Conservation (phyloP, 2,888 invertebrate species). For the Plebejus melissa region DNA sequence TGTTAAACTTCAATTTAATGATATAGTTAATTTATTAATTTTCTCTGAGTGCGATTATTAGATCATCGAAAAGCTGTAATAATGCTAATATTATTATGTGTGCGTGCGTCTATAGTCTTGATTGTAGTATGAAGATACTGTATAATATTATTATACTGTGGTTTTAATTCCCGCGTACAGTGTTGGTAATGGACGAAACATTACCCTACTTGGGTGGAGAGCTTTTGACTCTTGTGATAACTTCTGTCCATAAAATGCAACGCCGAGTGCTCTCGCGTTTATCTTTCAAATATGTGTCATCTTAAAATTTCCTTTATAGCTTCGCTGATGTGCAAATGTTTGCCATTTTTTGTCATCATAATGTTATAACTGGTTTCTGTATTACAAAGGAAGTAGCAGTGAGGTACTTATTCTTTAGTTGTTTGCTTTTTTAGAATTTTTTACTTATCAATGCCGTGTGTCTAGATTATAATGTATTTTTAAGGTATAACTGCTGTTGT, state of each 20-base stretch:
- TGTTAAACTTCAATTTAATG: no score
- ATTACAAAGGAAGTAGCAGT: not conserved
- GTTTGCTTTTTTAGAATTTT: no score
- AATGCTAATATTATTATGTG: no score
- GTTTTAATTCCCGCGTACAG: conserved; percentile 55
- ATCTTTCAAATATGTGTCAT: conserved; percentile 26
- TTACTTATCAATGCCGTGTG: not conserved
- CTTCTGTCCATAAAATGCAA: conserved; percentile 32
- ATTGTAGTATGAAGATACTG: not conserved
- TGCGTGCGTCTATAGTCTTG: no score
- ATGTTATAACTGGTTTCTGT: not conserved
- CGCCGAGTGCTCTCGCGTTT: not conserved
- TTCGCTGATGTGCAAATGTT: not conserved
- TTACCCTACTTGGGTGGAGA: conserved; percentile 68
- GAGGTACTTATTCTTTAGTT: no score
- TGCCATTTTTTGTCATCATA: not conserved
- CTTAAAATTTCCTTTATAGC: conserved; percentile 26
- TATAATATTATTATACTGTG: not conserved
- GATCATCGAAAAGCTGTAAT: no score
- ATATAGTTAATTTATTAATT: no score
- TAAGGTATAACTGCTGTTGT: not conserved
- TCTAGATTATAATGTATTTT: not conserved
- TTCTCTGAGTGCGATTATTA: no score
- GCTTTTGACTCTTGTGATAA: conserved; percentile 64
- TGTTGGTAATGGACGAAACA: conserved; percentile 71